Base-by-base conservation (phyloP, 2,113 vertebrate species). In the Sitta europaea region DNA sequence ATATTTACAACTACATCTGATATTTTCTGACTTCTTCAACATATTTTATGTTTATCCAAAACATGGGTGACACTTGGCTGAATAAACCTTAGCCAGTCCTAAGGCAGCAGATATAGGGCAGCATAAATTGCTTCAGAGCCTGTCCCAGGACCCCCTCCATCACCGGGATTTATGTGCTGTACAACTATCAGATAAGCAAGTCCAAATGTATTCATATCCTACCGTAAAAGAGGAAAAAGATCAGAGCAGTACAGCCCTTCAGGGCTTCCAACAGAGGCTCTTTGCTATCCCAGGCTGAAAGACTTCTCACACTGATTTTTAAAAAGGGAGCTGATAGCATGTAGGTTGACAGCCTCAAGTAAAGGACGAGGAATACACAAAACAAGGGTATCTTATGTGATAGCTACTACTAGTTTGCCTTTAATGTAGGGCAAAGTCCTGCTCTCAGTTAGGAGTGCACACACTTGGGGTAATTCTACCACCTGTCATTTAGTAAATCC, bases 271-370 rank as follows among this genome's bases (percentile, higher is more conserved):
- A 4, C 20, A 93, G 48, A 88, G 45, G 36, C 18, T 88, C 35
- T 73, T 82, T 88, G 31, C 58, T 83, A 33, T 86, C 90, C 71
- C 54, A 83, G 71, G 33, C 63, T 88, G 65, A 88, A 94, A 68
- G 50, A 6, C 16, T 82, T 91, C 54, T 90, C 59, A 91, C 47
- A 24, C 12, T 73, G 53, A 54, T 58, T 90, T 86, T 81, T 83
- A 65, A 88, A 96, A 86, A 86, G 7, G 35, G 71, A 84, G 15
- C 33, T 74, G 77, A 81, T 73, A 89, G 25, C 4, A 1, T 90
- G 68, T 88, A 85, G 88, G 76, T 76, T 45, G 92, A 96, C 86
- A 96, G 61, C 33, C 82, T 94, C 92, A 88, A 96, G 81, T 80
- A 29, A 31, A 74, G 67, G 33, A 67, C 7, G 24, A 90, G 77